Evolutionary conservation across 2,113 vertebrate species (phyloP).

Genomic region (Rafetus swinhoei): DNA sequence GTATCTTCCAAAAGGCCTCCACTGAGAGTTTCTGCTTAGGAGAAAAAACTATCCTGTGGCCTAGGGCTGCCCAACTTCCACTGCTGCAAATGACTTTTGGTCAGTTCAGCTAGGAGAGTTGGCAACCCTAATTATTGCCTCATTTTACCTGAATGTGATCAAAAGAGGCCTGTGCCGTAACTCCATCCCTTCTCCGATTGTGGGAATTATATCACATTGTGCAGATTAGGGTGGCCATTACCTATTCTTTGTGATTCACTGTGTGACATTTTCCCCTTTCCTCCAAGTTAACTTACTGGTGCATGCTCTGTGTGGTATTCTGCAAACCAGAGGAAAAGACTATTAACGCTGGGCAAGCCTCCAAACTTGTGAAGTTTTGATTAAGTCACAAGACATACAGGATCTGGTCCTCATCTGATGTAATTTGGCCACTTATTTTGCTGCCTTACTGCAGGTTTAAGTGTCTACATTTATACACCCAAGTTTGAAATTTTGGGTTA

Average conservation of each 20-base stretch:
- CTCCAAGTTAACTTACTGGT: background rate
- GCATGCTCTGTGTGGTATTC: background rate
- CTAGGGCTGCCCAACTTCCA: too few species aligned
- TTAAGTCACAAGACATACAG: background rate
- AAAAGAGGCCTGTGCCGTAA: background rate
- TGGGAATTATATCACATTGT: fast-evolving
- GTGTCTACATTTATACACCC: background rate
- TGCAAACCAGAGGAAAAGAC: background rate
- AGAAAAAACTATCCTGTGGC: background rate
- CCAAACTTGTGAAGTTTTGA: background rate
- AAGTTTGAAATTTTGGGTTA: background rate
- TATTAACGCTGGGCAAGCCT: background rate
- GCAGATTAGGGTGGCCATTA: background rate
- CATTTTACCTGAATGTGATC: background rate
- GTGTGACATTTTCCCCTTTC: background rate
- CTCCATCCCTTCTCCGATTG: background rate
- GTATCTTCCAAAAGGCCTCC: background rate
- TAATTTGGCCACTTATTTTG: background rate
- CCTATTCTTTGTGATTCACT: background rate
- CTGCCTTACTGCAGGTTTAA: background rate
- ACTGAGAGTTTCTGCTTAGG: background rate
- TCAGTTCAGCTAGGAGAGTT: too few species aligned
- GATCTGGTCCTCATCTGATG: background rate
- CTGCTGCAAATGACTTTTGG: too few species aligned
- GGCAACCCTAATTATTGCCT: background rate